phyloP scores from a whole-genome alignment of 2,113 vertebrate species.

The Oreotrochilus melanogaster region DNA sequence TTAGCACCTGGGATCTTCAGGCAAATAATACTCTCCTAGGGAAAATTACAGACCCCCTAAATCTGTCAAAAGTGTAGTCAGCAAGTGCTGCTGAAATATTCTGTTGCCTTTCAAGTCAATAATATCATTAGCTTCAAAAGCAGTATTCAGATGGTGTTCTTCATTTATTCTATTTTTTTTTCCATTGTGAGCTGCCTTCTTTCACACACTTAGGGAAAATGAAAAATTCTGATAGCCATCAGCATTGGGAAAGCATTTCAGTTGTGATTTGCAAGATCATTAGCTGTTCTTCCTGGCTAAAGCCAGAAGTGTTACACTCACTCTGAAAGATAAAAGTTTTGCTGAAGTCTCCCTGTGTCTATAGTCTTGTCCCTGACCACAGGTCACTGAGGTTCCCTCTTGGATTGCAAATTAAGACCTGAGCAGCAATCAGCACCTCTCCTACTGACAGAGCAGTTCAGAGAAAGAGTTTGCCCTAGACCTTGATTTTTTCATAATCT shows the following conservation, averaged over 20 bases:
- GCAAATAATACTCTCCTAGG: constrained; percentile 50
- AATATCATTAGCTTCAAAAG: constrained; percentile 33
- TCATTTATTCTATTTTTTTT: background rate
- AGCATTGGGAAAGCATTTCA: rapidly evolving
- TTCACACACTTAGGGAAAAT: background rate
- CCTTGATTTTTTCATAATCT: background rate
- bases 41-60: constrained; percentile 55
- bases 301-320: background rate
- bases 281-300: background rate
- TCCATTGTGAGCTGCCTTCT: background rate
- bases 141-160: constrained; percentile 2
- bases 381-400: background rate
- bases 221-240: background rate
- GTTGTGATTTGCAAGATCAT: background rate
- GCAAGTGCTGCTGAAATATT: constrained; percentile 43
- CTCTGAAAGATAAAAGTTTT: background rate
- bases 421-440: background rate
- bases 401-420: background rate
- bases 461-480: background rate
- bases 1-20: constrained; percentile 43
- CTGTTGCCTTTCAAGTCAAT: constrained; percentile 56
- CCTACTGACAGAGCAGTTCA: background rate
- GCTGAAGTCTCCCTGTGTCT: background rate
- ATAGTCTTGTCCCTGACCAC: background rate
- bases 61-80: constrained; percentile 46